These are phyloP conservation scores for Pogona vitticeps DNA, from an alignment of 2,113 vertebrate species.

Conservation along the genomic window DNA sequence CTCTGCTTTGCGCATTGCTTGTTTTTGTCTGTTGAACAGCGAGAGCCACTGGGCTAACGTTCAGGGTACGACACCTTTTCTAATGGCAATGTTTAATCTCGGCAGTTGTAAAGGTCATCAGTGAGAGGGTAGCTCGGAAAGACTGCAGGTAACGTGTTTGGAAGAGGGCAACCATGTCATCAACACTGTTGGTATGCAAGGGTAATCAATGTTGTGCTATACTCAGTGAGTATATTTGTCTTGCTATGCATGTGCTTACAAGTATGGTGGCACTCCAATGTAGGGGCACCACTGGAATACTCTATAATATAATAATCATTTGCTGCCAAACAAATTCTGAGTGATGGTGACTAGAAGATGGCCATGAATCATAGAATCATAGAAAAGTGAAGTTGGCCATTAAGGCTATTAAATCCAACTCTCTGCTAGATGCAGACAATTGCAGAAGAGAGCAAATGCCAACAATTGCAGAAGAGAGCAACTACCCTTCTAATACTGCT, in stretches of 20 bases:
- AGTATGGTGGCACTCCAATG: neutral
- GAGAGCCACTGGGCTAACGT: neutral
- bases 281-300: too few species aligned
- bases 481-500: too few species aligned
- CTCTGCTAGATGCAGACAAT: too few species aligned
- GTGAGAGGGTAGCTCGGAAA: neutral
- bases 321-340: too few species aligned
- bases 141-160: neutral
- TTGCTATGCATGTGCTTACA: neutral
- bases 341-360: too few species aligned
- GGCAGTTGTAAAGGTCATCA: neutral
- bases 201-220: neutral
- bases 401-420: too few species aligned
- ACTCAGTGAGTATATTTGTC: neutral
- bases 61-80: neutral
- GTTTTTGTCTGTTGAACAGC: neutral
- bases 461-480: neutral
- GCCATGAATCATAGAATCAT: too few species aligned
- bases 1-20: conserved; percentile 25
- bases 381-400: too few species aligned
- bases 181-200: too few species aligned
- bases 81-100: neutral
- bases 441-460: too few species aligned
- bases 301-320: too few species aligned
- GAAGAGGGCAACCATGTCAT: too few species aligned